Base-by-base conservation (phyloP, 2,113 vertebrate species). In the Nothoprocta pentlandii region DNA sequence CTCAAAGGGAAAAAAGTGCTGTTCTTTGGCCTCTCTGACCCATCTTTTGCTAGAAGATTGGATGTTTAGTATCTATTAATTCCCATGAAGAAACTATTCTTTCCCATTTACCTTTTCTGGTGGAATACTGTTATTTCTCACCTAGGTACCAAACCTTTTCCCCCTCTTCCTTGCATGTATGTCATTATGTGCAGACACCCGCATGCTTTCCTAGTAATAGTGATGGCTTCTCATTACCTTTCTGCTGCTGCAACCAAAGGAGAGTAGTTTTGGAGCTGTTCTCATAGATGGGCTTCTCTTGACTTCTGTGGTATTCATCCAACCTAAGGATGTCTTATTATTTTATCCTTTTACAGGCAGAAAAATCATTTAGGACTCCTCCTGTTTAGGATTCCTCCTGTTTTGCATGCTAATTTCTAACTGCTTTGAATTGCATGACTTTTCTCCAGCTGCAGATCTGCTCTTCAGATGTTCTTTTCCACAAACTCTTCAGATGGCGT, bases 221-320 rank as follows among this genome's bases (percentile, higher is more conserved):
- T 92, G 84, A 54, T 87, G 51, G 56, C 28, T 75, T 74, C 62
- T 89, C 46, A 89, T 94, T 94, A 42, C 14, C 51, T 78, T 81
- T 84, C 1, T 1, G 75, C 36, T 89, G 26, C 46, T 81, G 36
- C 56, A 64, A 3, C 42, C 92, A 76, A 70, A 84, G 63, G 53
- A 80, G 77, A 81, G 39, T 15, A 34, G 13, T 56, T 91, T 75
- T 93, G 74, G 46, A 74, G 61, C 47, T 56, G 9, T 11, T 30
- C 22, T 81, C 2, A 25, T 4, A 56, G 42, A 63, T 23, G 6
- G 21, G 28, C 5, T 68, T 9, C 23, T 16, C 73, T 41, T 91
- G 17, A 32, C 30, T 81, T 46, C 16, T 64, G 12, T 39, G 16
- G 47, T 84, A 49, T 75, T 87, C 46, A 64, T 68, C 21, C 19